Evolutionary conservation across 1,140 invertebrate species (phyloP).

Genomic region (Cyclargus thomasi): DNA sequence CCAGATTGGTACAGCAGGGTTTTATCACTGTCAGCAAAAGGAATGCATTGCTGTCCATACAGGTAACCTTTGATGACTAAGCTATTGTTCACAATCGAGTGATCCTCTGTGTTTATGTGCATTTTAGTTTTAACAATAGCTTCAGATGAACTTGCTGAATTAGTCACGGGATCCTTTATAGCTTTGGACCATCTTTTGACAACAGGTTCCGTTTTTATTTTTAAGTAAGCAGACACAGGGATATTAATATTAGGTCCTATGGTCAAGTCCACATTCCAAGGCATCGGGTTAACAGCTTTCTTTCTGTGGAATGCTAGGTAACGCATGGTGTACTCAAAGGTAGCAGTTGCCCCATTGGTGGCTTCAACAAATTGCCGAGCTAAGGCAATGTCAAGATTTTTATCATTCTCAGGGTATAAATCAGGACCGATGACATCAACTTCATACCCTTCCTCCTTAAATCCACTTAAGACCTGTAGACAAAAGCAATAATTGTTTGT

Average conservation of each 20-base stretch:
- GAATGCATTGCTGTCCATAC: constrained; percentile 64
- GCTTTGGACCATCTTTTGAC: constrained; percentile 51
- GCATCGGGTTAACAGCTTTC: constrained; percentile 41
- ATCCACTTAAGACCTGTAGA: constrained; percentile 46
- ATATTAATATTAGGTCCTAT: constrained; percentile 68
- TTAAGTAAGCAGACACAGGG: constrained; percentile 61
- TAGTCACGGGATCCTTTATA: constrained; percentile 52
- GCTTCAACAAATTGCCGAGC: constrained; percentile 49
- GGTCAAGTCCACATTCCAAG: constrained; percentile 65
- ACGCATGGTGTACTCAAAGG: constrained; percentile 59
- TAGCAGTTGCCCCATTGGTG: constrained; percentile 54
- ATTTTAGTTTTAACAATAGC: constrained; percentile 42
- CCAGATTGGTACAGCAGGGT: constrained; percentile 64
- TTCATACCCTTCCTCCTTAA: constrained; percentile 57
- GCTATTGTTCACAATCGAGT: constrained; percentile 34
- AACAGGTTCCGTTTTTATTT: constrained; percentile 55
- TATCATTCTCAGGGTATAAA: constrained; percentile 42
- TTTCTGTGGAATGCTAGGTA: constrained; percentile 63
- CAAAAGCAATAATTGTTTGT: no score
- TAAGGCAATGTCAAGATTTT: constrained; percentile 39
- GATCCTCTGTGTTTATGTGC: constrained; percentile 55
- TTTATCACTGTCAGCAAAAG: constrained; percentile 55
- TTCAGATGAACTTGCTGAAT: constrained; percentile 42
- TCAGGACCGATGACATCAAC: constrained; percentile 63
- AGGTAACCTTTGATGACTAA: constrained; percentile 54